Conservation (phyloP, 2,113 vertebrate species). For the Emydocephalus ijimae region DNA sequence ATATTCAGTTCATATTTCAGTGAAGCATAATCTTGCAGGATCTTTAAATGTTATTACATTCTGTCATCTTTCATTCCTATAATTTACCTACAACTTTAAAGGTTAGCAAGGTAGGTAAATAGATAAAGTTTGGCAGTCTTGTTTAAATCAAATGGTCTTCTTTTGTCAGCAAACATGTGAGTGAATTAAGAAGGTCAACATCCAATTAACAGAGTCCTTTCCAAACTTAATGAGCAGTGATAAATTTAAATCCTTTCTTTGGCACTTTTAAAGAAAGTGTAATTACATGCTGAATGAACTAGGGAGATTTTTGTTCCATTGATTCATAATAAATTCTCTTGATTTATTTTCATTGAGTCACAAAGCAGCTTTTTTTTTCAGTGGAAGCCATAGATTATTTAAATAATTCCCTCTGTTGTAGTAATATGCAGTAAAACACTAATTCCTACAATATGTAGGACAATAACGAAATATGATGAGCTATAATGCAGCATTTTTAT, state of each 20-base stretch:
- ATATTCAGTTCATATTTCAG: background rate
- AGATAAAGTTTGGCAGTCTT: constrained; percentile 43
- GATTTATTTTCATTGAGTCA: constrained; percentile 52
- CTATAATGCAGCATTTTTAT: constrained; percentile 14
- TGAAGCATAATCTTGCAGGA: background rate
- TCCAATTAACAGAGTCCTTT: constrained; percentile 72
- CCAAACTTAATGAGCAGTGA: constrained; percentile 69
- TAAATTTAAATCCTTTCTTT: constrained; percentile 71
- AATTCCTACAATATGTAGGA: constrained; percentile 34
- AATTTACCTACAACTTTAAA: constrained; percentile 33
- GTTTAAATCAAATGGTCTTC: constrained; percentile 57
- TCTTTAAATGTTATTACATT: background rate
- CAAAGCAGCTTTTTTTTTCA: constrained; percentile 47
- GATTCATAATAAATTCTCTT: constrained; percentile 64
- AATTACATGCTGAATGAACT: constrained; percentile 63
- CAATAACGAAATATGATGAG: constrained; percentile 26
- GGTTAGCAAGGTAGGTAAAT: constrained; percentile 49
- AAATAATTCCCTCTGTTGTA: constrained; percentile 45
- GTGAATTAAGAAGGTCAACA: constrained; percentile 65
- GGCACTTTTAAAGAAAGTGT: constrained; percentile 64
- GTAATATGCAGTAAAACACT: constrained; percentile 49
- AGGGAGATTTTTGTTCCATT: constrained; percentile 49
- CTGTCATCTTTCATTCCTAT: constrained; percentile 13
- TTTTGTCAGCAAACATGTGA: constrained; percentile 54
- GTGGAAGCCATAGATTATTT: constrained; percentile 43